Base-by-base conservation (phyloP, 2,888 invertebrate species). In the Beris chalybata region DNA sequence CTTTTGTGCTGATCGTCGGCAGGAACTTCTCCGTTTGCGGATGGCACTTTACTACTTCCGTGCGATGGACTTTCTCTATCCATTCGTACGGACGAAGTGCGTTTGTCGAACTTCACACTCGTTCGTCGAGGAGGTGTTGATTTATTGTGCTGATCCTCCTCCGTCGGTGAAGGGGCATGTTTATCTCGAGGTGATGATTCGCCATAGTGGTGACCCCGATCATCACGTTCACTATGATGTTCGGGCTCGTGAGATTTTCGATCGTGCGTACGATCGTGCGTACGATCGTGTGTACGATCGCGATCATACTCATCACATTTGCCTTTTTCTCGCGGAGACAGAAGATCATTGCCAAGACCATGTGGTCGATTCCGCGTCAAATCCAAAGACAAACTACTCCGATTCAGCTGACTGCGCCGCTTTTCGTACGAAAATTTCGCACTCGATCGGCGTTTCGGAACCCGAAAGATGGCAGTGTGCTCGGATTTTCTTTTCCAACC, bases 401-500 rank as follows among this genome's bases (percentile, higher is more conserved):
- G 74, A n/a, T 75, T 75, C 43, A 74, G 71, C 53, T 70, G 70
- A 1, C 73, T 74, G 0, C 74, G 74, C n/a, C 76, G 74, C 0
- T 77, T 72, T n/a, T 76, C 77, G 0, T 77, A 74, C 59, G 77
- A 79, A 5, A 76, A 74, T 0, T 79, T 76, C 1, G 78, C 76
- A 38, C 56, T 64, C 31, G 22, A 9, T 31, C 22, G 53, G 12
- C 52, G 15, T 54, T 61, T 64, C 7, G 59, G 52, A 15, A 58
- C 65, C 63, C 56, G 53, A 30, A 65, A 67, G 48, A 70, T 55
- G 12, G 63, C 67, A 7, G 57, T 69, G 12, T 58, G 53, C n/a
- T 68, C 70, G 38, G 68, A 69, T 44, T 79, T 79, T 11, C 81
- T 74, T 2, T 79, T 78, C 82, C 82, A 81, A 3, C 82, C 82